Conservation (phyloP, 2,888 invertebrate genomes). For the Micropterix aruncella region DNA sequence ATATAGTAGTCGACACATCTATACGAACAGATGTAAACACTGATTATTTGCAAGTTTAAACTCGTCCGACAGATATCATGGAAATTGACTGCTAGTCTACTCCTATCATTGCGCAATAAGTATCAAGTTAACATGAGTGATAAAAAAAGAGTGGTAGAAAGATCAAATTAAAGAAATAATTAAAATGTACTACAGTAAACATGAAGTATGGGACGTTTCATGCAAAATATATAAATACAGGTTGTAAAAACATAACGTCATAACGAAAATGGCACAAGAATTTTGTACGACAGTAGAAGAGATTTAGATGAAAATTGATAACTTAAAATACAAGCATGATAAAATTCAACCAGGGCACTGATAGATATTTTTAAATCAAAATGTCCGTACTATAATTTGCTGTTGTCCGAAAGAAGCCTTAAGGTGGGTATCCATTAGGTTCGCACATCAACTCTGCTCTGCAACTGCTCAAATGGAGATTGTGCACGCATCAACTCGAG, state of each 20-base stretch:
- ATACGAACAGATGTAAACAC: too few relatives aligned
- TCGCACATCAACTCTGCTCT: too few relatives aligned
- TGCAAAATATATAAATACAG: not conserved
- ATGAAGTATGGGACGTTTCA: not conserved
- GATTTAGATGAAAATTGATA: not conserved
- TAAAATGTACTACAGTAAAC: conserved; percentile 1
- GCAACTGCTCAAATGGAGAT: too few relatives aligned
- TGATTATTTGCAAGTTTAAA: too few relatives aligned
- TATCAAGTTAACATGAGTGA: not conserved
- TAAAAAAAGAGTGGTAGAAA: not conserved
- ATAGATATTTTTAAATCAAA: not conserved
- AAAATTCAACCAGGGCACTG: conserved; percentile 1
- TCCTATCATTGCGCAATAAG: not conserved
- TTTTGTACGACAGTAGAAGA: not conserved
- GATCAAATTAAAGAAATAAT: not conserved
- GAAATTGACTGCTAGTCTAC: too few relatives aligned
- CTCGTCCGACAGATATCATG: too few relatives aligned
- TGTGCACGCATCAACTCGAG: too few relatives aligned
- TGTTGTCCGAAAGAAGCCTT: too few relatives aligned
- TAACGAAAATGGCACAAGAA: not conserved
- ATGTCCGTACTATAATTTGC: not conserved
- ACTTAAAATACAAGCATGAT: not conserved
- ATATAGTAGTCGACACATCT: too few relatives aligned
- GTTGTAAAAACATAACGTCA: not conserved
- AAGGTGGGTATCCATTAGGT: too few relatives aligned